Evolutionary conservation across 2,113 vertebrate species (phyloP).

Genomic region (Eurypyga helias): DNA sequence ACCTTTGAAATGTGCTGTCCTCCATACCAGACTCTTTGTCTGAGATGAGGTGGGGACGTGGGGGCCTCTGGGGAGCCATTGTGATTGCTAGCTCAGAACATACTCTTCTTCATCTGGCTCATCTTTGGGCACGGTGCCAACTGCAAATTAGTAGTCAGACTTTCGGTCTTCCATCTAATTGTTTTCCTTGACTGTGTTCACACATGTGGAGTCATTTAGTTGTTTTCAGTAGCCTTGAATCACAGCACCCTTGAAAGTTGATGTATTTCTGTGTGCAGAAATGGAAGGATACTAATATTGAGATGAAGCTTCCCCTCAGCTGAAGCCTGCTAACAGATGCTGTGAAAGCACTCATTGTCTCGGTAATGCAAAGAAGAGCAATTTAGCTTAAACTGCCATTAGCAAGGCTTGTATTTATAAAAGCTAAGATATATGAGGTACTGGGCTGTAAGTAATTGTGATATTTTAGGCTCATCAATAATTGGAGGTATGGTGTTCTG

Average conservation of each 20-base stretch:
- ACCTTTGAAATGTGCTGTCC: not conserved
- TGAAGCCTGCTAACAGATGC: not conserved
- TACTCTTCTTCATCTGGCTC: not conserved
- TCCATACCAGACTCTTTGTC: not conserved
- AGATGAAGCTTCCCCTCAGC: not conserved
- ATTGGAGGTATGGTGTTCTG: not conserved
- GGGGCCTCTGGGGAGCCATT: not conserved
- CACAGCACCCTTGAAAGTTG: not conserved
- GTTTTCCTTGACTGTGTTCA: not conserved
- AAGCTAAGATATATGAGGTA: not conserved
- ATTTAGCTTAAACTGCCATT: not conserved
- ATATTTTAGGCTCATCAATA: not conserved
- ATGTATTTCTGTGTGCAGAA: not conserved
- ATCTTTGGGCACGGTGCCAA: not conserved
- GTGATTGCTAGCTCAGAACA: not conserved
- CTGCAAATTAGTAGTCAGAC: not conserved
- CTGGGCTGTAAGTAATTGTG: not conserved
- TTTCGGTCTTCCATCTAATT: not conserved
- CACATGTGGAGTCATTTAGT: not conserved
- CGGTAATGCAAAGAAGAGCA: not conserved
- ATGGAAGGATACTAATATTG: not conserved
- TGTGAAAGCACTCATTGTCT: not conserved
- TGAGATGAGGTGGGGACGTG: not conserved
- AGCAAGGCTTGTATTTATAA: not conserved
- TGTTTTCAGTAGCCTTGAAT: not conserved